Evolutionary conservation across 2,797 vertebrate species (phyloP).

Genomic region (Columba guinea): DNA sequence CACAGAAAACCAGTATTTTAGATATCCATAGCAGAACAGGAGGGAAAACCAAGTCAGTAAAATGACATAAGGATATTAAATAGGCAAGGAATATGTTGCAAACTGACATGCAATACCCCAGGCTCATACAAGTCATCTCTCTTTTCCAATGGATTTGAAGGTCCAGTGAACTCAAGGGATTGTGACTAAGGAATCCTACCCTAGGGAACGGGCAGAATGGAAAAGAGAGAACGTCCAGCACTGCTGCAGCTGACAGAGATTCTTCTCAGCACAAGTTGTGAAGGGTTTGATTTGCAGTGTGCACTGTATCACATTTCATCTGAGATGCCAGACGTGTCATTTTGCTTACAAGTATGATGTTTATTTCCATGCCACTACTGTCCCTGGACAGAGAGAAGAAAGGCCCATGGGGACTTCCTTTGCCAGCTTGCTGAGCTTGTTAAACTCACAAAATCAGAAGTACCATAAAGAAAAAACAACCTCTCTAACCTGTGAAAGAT

Average conservation of each 20-base stretch:
- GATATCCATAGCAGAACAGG: background rate
- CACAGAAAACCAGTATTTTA: background rate
- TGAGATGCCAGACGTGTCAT: background rate
- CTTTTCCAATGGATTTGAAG: background rate
- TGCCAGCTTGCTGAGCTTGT: background rate
- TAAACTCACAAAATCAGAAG: background rate
- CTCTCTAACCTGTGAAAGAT: background rate
- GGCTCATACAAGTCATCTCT: background rate
- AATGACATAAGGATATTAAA: background rate
- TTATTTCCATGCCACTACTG: background rate
- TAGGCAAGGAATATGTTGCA: background rate
- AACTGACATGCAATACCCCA: background rate
- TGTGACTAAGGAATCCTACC: background rate
- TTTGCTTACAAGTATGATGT: background rate
- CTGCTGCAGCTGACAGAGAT: background rate
- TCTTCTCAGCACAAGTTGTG: background rate
- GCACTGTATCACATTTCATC: background rate
- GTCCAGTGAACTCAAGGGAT: background rate
- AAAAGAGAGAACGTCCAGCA: background rate
- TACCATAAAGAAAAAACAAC: background rate
- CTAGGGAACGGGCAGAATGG: accelerated
- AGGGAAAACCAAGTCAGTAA: background rate
- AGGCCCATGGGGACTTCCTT: background rate
- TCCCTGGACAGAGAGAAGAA: background rate
- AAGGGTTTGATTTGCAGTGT: background rate